A percentile compares a stretch with the other conserved stretches of the same genome.
Evolutionary conservation across 2,113 vertebrate genomes (phyloP).

Genomic region (Phoenicopterus ruber): DNA sequence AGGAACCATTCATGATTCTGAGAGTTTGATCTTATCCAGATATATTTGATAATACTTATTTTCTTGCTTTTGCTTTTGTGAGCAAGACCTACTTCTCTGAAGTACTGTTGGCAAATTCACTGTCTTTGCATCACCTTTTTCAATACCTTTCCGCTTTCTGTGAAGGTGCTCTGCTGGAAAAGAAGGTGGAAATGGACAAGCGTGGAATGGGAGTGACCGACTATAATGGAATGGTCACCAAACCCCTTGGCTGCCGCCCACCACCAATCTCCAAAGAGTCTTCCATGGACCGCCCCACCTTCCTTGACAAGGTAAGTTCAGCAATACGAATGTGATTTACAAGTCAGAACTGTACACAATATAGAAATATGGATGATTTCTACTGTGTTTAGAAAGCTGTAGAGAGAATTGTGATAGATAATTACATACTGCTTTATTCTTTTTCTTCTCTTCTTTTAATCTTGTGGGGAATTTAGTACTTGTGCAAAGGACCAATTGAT

Average conservation of each 20-base stretch:
- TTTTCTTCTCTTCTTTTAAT: not conserved
- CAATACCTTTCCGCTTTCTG: not conserved
- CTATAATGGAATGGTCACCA: slow-evolving; percentile 93
- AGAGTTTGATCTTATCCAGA: not conserved
- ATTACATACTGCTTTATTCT: not conserved
- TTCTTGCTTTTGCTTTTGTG: not conserved
- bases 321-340: not conserved
- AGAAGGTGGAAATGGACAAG: slow-evolving; percentile 98
- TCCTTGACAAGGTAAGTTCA: slow-evolving; percentile 89
- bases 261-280: slow-evolving; percentile 96
- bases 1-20: not conserved
- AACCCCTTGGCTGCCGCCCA: slow-evolving; percentile 90
- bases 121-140: not conserved
- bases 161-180: slow-evolving; percentile 95
- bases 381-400: not conserved
- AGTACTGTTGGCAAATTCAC: not conserved
- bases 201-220: slow-evolving; percentile 93
- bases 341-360: no score
- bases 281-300: slow-evolving; percentile 90
- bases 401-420: not conserved
- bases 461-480: not conserved
- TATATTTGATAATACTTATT: not conserved
- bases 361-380: not conserved
- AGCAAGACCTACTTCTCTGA: not conserved
- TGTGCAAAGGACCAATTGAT: not conserved